These are phyloP conservation scores for Oryzias woworae DNA, from an alignment of 2,113 vertebrate species.

Conservation along the genomic window DNA sequence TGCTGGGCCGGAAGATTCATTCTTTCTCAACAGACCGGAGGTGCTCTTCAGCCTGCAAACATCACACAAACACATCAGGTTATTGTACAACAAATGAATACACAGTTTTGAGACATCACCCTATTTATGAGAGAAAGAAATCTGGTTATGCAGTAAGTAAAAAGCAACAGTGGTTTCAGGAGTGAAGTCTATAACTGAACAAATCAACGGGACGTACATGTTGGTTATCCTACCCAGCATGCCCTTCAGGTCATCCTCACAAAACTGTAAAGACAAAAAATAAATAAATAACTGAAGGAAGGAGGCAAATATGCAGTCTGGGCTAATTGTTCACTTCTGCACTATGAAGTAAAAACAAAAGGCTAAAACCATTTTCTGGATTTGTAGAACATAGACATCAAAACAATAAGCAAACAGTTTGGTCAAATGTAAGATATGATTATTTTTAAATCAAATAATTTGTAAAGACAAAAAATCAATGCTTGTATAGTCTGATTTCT, in stretches of 20 bases:
- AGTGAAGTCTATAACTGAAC: slow-evolving; percentile 2
- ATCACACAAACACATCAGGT: slow-evolving; percentile 1
- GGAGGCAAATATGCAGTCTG: neutral
- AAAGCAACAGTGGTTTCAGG: neutral
- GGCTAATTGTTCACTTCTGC: neutral
- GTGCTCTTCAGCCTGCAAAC: slow-evolving; percentile 86
- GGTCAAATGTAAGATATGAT: no score
- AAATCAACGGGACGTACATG: slow-evolving; percentile 81
- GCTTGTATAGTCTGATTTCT: no score
- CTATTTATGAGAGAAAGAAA: no score
- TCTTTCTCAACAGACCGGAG: slow-evolving; percentile 82
- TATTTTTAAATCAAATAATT: no score
- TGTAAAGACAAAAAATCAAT: no score
- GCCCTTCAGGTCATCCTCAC: slow-evolving; percentile 82
- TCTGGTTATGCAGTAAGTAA: no score
- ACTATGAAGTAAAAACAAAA: no score
- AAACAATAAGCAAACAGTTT: no score
- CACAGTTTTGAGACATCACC: neutral
- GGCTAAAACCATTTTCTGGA: no score
- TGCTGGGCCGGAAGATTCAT: slow-evolving; percentile 29
- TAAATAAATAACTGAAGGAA: slow-evolving; percentile 18
- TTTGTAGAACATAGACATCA: no score
- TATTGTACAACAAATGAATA: neutral
- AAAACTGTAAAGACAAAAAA: slow-evolving; percentile 48
- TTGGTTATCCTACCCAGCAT: slow-evolving; percentile 85